phyloP scores from a whole-genome alignment of 2,797 vertebrate genomes.

The Oryzias dopingdopingensis region DNA sequence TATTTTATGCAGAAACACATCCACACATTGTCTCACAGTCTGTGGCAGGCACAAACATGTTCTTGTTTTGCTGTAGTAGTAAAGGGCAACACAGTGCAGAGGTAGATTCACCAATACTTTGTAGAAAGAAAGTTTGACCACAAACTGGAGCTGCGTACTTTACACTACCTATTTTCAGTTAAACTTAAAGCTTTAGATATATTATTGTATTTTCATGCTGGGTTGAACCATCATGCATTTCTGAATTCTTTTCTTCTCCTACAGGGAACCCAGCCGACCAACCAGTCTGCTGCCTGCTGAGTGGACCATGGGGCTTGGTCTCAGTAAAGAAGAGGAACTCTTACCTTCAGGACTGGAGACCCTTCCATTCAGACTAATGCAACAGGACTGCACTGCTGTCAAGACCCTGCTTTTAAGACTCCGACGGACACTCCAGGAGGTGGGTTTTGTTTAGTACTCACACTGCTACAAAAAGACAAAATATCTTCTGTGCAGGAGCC shows the following conservation, averaged over 20 bases:
- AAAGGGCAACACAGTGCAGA: too few species aligned
- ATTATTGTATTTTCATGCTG: conserved; percentile 31
- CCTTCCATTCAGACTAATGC: conserved; percentile 90
- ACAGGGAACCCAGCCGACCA: conserved; percentile 80
- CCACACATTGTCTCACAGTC: neutral
- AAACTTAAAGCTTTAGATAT: conserved; percentile 7
- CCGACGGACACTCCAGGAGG: conserved; percentile 95
- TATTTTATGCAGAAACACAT: neutral
- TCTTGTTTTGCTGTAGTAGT: neutral
- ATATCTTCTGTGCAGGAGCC: neutral
- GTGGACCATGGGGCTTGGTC: conserved; percentile 67
- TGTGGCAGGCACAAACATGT: neutral
- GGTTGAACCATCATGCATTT: conserved; percentile 35
- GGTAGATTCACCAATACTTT: too few species aligned
- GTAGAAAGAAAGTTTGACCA: too few species aligned
- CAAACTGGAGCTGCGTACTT: too few species aligned
- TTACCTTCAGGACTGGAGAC: conserved; percentile 82
- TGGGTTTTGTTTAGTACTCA: conserved; percentile 57
- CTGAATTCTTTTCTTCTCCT: conserved; percentile 31
- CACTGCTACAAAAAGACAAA: conserved; percentile 1
- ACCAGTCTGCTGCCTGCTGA: conserved; percentile 81
- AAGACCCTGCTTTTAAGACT: conserved; percentile 93
- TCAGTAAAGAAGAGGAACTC: conserved; percentile 82
- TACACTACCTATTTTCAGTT: too few species aligned
- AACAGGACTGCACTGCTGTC: conserved; percentile 94